Evolutionary conservation across 2,113 vertebrate genomes (phyloP).

Genomic region (Puntigrus tetrazona): DNA sequence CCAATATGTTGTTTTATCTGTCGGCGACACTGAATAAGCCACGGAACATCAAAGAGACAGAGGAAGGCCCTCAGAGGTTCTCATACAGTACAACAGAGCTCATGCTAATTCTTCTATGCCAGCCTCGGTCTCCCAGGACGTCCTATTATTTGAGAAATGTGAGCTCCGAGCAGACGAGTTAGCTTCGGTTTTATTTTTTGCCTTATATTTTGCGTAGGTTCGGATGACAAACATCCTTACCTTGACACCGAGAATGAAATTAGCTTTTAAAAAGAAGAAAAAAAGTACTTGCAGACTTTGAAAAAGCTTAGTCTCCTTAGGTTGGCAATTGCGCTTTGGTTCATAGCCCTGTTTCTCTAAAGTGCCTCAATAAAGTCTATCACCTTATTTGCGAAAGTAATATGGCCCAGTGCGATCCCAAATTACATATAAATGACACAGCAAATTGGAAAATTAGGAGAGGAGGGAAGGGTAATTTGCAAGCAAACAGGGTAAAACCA

Average conservation of each 20-base stretch:
- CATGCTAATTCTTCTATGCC: background rate
- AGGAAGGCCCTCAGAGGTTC: background rate
- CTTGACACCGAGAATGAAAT: constrained; percentile 74
- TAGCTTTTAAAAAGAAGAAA: too few relatives aligned
- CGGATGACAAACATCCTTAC: constrained; percentile 47
- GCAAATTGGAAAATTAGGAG: constrained; percentile 83
- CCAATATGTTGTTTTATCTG: background rate
- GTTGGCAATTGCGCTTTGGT: constrained; percentile 74
- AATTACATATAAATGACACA: constrained; percentile 81
- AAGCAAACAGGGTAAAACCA: constrained; percentile 79
- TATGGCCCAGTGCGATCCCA: constrained; percentile 73
- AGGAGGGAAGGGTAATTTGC: constrained; percentile 78
- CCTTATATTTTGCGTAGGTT: constrained; percentile 58
- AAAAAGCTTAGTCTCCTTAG: constrained; percentile 58
- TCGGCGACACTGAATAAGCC: background rate
- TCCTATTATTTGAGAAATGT: background rate
- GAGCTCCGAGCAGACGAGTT: background rate
- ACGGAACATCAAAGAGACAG: constrained; percentile 4
- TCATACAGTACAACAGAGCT: constrained; percentile 1
- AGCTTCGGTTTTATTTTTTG: background rate
- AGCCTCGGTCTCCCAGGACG: background rate
- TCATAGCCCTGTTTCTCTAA: constrained; percentile 65
- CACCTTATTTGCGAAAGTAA: constrained; percentile 77
- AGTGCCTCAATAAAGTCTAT: constrained; percentile 74
- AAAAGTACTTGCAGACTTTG: constrained; percentile 2